Evolutionary conservation across 2,888 invertebrate genomes (phyloP).

Genomic region (Pachliopta kotzebuea): DNA sequence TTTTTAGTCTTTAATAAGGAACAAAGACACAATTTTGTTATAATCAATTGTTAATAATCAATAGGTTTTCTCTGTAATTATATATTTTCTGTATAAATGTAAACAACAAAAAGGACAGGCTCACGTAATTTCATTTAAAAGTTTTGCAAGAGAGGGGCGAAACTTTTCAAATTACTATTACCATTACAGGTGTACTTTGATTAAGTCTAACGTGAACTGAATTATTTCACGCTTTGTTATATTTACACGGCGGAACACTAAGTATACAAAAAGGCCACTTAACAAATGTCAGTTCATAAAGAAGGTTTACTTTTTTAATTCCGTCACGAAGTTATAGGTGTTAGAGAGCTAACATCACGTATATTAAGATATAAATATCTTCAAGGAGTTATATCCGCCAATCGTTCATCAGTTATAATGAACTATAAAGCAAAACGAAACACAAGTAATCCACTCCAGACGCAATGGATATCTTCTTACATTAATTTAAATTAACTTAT

Average conservation of each 20-base stretch:
- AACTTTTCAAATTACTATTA: slow-evolving; percentile 16
- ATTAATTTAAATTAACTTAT: slow-evolving; percentile 14
- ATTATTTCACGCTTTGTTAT: slow-evolving; percentile 3
- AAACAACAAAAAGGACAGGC: background rate
- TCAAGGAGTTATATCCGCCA: background rate
- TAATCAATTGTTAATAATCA: background rate
- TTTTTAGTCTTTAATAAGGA: too few species aligned
- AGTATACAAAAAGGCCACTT: too few species aligned
- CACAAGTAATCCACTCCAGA: slow-evolving; percentile 9
- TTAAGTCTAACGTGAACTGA: slow-evolving; percentile 2
- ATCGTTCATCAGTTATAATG: slow-evolving; percentile 18
- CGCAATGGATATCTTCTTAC: slow-evolving; percentile 6
- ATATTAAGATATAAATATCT: background rate
- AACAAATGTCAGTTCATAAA: background rate
- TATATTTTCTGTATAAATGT: background rate
- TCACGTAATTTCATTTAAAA: slow-evolving; percentile 13
- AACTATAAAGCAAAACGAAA: background rate
- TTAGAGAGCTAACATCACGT: too few species aligned
- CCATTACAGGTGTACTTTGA: slow-evolving; percentile 11
- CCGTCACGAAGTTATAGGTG: too few species aligned
- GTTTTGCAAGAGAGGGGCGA: background rate
- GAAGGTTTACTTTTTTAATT: too few species aligned
- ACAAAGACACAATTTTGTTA: background rate
- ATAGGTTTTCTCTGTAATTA: background rate
- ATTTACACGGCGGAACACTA: background rate